These are phyloP conservation scores for Mirza zaza DNA, from an alignment of 2,113 vertebrate species.

Conservation along the genomic window DNA sequence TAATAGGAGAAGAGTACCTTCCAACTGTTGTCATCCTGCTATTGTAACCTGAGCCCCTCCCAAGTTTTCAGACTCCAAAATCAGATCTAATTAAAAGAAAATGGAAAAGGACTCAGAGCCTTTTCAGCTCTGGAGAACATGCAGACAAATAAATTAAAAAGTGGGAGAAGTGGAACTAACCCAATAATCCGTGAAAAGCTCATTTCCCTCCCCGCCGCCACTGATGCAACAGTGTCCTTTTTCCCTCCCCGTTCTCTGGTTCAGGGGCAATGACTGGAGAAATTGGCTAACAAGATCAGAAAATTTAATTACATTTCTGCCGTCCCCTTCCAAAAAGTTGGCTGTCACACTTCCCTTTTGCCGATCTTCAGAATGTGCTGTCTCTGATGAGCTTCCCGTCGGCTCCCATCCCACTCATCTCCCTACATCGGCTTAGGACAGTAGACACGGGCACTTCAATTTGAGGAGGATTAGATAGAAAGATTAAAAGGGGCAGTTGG, in stretches of 20 bases:
- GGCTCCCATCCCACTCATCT: not conserved
- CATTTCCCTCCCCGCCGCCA: slow-evolving; percentile 87
- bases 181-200: slow-evolving; percentile 91
- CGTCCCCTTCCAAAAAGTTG: slow-evolving; percentile 87
- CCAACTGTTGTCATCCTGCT: slow-evolving; percentile 65
- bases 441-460: slow-evolving; percentile 38
- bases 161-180: slow-evolving; percentile 91
- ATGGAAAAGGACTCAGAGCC: slow-evolving; percentile 81
- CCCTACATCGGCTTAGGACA: not conserved
- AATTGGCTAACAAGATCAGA: slow-evolving; percentile 93
- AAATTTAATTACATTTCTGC: slow-evolving; percentile 90
- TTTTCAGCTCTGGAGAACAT: slow-evolving; percentile 87
- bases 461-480: slow-evolving; percentile 56
- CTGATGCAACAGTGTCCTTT: slow-evolving; percentile 83
- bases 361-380: slow-evolving; percentile 67
- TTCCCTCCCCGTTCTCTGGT: slow-evolving; percentile 84
- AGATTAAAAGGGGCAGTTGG: slow-evolving; percentile 58
- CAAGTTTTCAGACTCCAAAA: slow-evolving; percentile 84
- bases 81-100: slow-evolving; percentile 87
- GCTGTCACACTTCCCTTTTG: slow-evolving; percentile 86
- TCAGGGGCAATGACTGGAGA: slow-evolving; percentile 89
- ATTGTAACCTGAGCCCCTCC: slow-evolving; percentile 63
- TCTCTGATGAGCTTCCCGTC: slow-evolving; percentile 63
- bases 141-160: slow-evolving; percentile 92
- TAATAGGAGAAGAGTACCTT: not conserved